Percentiles rank a stretch among this genome's conserved stretches.
These are phyloP conservation scores for Lepus timidus DNA, from an alignment of 2,113 vertebrate species.

Conservation along the genomic window DNA sequence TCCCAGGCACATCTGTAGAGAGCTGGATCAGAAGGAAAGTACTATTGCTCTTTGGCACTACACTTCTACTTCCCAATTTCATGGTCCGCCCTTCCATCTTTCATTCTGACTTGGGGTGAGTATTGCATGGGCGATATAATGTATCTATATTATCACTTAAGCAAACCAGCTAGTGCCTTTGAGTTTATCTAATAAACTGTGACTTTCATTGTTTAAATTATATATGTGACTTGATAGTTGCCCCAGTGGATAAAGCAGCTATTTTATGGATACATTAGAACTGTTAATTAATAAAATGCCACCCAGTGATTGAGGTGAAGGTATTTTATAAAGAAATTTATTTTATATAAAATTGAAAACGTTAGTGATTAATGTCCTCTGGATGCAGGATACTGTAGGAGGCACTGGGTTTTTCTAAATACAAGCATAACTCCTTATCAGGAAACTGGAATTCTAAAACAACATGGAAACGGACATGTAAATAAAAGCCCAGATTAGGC, in stretches of 20 bases:
- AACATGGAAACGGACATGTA: background rate
- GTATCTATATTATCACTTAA: background rate
- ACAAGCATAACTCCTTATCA: conserved; percentile 42
- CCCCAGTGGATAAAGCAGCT: background rate
- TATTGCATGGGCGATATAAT: background rate
- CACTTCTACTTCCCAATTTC: background rate
- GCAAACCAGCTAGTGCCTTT: background rate
- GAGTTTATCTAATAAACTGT: background rate
- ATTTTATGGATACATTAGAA: background rate
- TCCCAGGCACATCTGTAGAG: no score
- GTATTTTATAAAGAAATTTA: background rate
- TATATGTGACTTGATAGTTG: background rate
- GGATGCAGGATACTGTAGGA: background rate
- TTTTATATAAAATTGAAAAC: background rate
- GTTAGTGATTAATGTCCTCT: background rate
- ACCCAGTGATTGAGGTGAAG: background rate
- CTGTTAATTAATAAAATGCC: background rate
- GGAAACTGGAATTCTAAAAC: conserved; percentile 38
- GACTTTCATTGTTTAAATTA: background rate
- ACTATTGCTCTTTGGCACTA: background rate
- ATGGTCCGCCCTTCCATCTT: background rate
- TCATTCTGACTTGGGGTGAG: background rate
- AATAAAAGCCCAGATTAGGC: conserved; percentile 36
- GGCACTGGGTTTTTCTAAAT: background rate
- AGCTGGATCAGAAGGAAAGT: no score